A percentile compares a stretch with the other conserved stretches of the same genome.
These are phyloP conservation scores for Panagrolaimus sp. DNA, from an alignment of 1,140 invertebrate species.

Conservation along the genomic window DNA sequence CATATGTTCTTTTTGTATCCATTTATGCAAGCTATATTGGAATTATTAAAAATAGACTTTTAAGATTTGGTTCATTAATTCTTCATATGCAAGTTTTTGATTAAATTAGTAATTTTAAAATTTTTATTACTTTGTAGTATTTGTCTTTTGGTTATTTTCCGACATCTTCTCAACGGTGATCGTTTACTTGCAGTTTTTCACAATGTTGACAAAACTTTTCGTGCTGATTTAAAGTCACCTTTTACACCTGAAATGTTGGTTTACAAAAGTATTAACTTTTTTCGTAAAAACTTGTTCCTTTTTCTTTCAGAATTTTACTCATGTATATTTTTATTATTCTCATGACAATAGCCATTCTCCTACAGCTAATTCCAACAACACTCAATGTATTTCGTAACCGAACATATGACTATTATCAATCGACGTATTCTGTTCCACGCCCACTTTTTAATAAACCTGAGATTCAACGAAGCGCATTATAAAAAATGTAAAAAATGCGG, in stretches of 20 bases:
- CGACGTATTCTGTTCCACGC: neutral
- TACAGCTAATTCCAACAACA: conserved; percentile 15
- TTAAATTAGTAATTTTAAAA: neutral
- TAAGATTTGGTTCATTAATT: conserved; percentile 18
- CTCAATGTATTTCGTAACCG: conserved; percentile 19
- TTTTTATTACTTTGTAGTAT: conserved; percentile 13
- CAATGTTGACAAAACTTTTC: conserved; percentile 26
- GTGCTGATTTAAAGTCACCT: conserved; percentile 8
- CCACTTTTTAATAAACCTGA: neutral
- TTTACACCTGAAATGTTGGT: conserved; percentile 21
- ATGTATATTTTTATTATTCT: conserved; percentile 22
- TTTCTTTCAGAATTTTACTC: conserved; percentile 22
- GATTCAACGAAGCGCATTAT: conserved; percentile 1
- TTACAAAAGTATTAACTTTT: neutral
- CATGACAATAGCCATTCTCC: conserved; percentile 16
- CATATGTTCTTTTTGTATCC: conserved; percentile 17
- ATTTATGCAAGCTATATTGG: neutral
- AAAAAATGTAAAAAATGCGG: no score
- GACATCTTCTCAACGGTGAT: conserved; percentile 21
- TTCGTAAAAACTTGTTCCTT: neutral
- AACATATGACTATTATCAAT: conserved; percentile 12
- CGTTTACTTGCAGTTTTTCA: conserved; percentile 22
- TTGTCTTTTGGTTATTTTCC: conserved; percentile 4
- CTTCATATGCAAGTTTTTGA: conserved; percentile 19
- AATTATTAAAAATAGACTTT: conserved; percentile 15